These are phyloP conservation scores for Darevskia nairensis DNA, from an alignment of 2,797 vertebrate species.

Conservation along the genomic window DNA sequence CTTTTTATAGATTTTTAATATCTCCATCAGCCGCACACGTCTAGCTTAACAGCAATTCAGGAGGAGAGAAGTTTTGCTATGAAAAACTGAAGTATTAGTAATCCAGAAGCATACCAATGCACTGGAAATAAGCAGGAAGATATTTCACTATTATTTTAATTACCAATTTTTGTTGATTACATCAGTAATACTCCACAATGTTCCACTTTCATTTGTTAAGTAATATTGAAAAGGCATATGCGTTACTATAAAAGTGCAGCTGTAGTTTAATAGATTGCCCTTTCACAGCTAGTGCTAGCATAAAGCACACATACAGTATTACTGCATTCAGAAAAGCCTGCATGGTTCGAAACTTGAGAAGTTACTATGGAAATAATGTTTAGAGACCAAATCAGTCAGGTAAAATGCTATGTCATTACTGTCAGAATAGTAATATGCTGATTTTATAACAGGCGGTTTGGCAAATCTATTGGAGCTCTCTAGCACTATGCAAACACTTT, in stretches of 20 bases:
- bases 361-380: conserved; percentile 1
- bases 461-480: conserved; percentile 34
- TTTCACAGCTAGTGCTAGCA: neutral
- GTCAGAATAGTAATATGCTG: neutral
- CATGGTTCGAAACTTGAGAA: neutral
- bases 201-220: neutral
- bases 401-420: neutral
- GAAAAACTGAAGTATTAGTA: neutral
- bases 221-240: neutral
- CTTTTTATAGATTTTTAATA: neutral
- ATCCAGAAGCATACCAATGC: neutral
- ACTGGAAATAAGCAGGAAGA: neutral
- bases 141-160: neutral
- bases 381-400: neutral
- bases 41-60: neutral
- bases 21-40: neutral
- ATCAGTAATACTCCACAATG: neutral
- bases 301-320: neutral
- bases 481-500: conserved; percentile 15
- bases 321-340: neutral
- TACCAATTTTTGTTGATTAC: neutral
- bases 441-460: neutral
- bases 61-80: neutral
- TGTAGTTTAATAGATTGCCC: neutral
- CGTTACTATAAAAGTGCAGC: neutral